These are phyloP conservation scores for Acanthoscelides obtectus DNA, from an alignment of 2,888 invertebrate species.

Conservation along the genomic window DNA sequence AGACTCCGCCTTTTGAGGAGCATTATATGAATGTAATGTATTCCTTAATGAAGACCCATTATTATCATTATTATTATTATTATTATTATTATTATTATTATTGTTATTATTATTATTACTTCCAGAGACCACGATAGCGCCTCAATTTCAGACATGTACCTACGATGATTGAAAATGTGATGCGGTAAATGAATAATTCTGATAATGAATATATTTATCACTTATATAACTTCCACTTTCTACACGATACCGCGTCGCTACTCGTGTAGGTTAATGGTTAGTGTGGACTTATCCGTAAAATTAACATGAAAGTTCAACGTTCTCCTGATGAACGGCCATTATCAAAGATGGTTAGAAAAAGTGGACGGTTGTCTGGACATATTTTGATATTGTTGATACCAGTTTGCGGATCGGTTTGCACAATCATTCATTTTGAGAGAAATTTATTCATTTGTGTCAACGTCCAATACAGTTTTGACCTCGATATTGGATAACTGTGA, in stretches of 20 bases:
- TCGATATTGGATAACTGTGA: no score
- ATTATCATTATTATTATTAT: no score
- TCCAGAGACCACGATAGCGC: no score
- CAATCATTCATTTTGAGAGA: no score
- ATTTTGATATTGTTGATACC: neutral
- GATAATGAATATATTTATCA: neutral
- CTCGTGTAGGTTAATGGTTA: neutral
- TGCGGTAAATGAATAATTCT: neutral
- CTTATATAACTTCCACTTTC: neutral
- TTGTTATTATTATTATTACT: no score
- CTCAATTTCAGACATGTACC: no score
- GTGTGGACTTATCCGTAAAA: neutral
- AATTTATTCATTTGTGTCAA: no score
- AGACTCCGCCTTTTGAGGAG: no score
- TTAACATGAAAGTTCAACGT: neutral
- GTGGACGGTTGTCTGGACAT: neutral
- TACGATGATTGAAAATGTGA: neutral
- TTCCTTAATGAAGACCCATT: no score
- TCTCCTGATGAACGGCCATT: neutral
- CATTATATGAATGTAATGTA: no score
- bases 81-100: no score
- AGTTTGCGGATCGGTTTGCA: neutral
- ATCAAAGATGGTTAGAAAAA: neutral
- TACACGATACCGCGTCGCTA: neutral
- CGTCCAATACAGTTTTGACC: no score